Percentiles rank a stretch among this genome's conserved stretches.
These are phyloP conservation scores for Epinotia brunnichana DNA, from an alignment of 2,888 invertebrate genomes.

Conservation along the genomic window DNA sequence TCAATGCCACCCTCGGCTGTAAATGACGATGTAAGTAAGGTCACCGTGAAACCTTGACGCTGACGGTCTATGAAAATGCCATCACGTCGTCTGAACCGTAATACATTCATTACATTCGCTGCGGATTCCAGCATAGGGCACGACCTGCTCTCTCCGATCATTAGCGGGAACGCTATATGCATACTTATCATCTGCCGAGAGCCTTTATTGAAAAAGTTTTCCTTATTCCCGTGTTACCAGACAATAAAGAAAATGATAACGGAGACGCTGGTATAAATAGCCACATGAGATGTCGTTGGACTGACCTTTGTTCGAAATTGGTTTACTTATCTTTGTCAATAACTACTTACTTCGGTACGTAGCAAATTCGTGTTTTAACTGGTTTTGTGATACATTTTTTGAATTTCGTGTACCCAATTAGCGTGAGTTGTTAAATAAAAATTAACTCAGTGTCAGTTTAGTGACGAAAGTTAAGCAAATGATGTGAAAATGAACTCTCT, in stretches of 20 bases:
- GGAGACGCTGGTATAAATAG: conserved; percentile 42
- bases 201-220: conserved; percentile 58
- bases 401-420: no score
- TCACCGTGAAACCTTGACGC: conserved; percentile 50
- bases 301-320: conserved; percentile 35
- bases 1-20: conserved; percentile 16
- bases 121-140: conserved; percentile 51
- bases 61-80: conserved; percentile 58
- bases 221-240: conserved; percentile 51
- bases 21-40: conserved; percentile 46
- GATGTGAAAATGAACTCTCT: no score
- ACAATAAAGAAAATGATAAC: conserved; percentile 43
- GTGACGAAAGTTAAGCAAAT: no score
- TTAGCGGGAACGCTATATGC: conserved; percentile 57
- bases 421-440: no score
- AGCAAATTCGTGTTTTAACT: not conserved
- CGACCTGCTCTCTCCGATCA: conserved; percentile 51
- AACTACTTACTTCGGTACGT: not conserved
- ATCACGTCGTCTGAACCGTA: conserved; percentile 49
- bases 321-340: conserved; percentile 14
- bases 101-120: conserved; percentile 61
- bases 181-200: conserved; percentile 59
- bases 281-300: conserved; percentile 25
- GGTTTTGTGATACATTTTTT: no score
- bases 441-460: no score